Base-by-base conservation (phyloP, 2,888 invertebrate species). In the Pemphredon lugubris region DNA sequence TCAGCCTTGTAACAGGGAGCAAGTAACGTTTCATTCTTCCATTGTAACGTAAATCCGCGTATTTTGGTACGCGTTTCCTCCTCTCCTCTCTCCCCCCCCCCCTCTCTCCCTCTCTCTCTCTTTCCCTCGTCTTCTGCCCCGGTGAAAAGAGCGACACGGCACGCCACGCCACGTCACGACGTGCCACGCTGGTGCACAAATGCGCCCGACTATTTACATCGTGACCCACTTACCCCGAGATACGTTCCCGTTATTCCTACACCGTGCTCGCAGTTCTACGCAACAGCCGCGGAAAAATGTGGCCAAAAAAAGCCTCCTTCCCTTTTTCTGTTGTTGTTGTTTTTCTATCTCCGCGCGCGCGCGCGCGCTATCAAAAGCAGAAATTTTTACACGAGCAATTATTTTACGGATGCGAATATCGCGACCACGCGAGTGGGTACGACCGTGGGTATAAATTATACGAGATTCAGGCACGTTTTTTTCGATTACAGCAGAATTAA, bases 171-270 rank as follows among this genome's bases (percentile, higher is more conserved):
- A 53, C 59, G 51, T 44, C 50, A 18, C 59, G 59, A 45, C 45
- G 57, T 20, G 48, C 47, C 58, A 54, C 72, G 60, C 42, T 32
- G 72, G 54, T 50, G 68, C 66, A 66, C 57, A 71, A 73, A 72
- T 63, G 69, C 70, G 66, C 71, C 26, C 70, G 79, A 79, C 78
- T 79, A 79, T 79, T 79, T 78, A 69, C 78, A 78, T 78, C 78
- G 63, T 78, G 78, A 79, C 79, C 79, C 66, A 79, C 76, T 79
- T 79, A 69, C 75, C 64, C 51, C 76, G 68, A 40, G 66, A 68
- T 70, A 60, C 75, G 76, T 48, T 66, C 75, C 60, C 73, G 73
- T 75, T 75, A 55, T 53, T 58, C 45, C n/a, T 40, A 54, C 45
- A 50, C 37, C 75, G 67, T 50, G 54, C 20, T 64, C 53, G 42